Evolutionary conservation across 2,113 vertebrate species (phyloP).

Genomic region (Crotalus viridis): DNA sequence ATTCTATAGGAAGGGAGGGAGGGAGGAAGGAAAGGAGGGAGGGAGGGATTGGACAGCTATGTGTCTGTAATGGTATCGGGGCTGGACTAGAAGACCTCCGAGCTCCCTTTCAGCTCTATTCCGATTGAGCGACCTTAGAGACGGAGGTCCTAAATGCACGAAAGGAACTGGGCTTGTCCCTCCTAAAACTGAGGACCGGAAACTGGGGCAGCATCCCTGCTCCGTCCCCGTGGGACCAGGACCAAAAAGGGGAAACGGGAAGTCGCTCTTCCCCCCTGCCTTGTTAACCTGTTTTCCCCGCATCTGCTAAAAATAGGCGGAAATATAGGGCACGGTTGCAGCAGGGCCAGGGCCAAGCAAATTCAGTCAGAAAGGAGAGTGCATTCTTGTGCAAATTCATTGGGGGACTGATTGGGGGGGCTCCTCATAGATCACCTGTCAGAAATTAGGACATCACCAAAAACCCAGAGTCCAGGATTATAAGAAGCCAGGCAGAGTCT

Average conservation of each 20-base stretch:
- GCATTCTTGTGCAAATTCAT: neutral
- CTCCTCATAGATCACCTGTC: neutral
- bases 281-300: constrained; percentile 40
- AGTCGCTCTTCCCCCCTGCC: constrained; percentile 53
- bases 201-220: neutral
- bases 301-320: constrained; percentile 41
- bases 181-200: fast-evolving
- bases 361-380: neutral
- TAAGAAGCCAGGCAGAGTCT: neutral
- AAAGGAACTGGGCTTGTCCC: neutral
- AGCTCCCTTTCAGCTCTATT: neutral
- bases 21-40: no score
- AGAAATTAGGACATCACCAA: neutral
- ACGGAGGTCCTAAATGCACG: fast-evolving
- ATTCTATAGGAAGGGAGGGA: no score
- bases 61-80: no score
- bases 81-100: neutral
- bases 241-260: fast-evolving
- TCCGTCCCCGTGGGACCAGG: fast-evolving
- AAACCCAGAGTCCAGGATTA: no score
- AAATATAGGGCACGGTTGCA: constrained; percentile 46
- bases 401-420: fast-evolving
- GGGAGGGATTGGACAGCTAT: no score
- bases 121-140: neutral
- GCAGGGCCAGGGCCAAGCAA: constrained; percentile 6